phyloP scores from a whole-genome alignment of 2,113 vertebrate genomes.

The Hemiscyllium ocellatum region DNA sequence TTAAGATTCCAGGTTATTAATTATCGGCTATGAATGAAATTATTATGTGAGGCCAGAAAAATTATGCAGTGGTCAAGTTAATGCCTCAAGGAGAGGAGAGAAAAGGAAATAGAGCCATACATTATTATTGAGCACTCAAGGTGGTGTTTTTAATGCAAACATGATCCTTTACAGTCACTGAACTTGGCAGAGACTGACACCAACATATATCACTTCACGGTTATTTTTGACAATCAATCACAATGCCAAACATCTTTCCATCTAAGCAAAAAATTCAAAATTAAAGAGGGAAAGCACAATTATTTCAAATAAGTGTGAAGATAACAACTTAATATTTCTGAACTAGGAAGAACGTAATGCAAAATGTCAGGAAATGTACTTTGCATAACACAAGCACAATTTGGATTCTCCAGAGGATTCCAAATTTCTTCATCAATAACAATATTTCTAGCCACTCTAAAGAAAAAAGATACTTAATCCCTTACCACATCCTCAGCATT shows the following conservation, averaged over 20 bases:
- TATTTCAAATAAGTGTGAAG: not conserved
- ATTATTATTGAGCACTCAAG: not conserved
- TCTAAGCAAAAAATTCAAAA: not conserved
- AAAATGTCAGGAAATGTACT: not conserved
- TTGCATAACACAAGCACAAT: not conserved
- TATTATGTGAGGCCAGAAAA: not conserved
- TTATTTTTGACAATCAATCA: not conserved
- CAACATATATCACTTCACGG: not conserved
- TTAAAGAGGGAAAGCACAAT: not conserved
- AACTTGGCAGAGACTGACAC: not conserved
- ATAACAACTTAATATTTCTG: not conserved
- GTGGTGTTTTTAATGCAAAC: not conserved
- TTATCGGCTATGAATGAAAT: not conserved
- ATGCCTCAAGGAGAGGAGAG: not conserved
- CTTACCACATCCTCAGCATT: not conserved
- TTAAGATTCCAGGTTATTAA: not conserved
- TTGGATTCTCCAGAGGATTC: not conserved
- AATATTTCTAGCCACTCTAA: not conserved
- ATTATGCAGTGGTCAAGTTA: not conserved
- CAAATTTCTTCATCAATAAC: not conserved
- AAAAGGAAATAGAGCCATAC: not conserved
- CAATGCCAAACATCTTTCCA: not conserved
- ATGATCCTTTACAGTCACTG: not conserved
- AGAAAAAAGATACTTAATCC: not conserved
- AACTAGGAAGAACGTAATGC: not conserved